Evolutionary conservation across 2,113 vertebrate species (phyloP), one percentile per base, ranked within the genome.

Genomic region (Okapia johnstoni): DNA sequence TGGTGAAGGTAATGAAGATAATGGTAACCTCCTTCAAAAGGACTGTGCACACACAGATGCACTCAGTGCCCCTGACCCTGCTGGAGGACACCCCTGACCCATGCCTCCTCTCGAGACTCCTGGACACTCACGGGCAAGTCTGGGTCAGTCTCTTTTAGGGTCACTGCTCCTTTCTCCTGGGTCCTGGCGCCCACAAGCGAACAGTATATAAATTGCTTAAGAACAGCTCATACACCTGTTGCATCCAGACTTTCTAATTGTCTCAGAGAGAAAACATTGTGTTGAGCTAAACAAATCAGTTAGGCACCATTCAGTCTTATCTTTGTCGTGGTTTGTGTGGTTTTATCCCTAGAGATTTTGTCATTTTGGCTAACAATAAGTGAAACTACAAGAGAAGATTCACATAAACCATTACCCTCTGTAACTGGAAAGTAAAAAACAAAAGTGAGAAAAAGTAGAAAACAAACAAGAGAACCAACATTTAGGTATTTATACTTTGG

Each of bases 271-370:
- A 90, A 97, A 46, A n/a, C 15, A 12, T 50, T 52, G 76, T 30
- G 36, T 14, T 63, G 36, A 6, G 21, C 60, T 86, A 95, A 40
- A 16, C 11, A 95, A 97, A 40, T 36, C 92, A 54, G 70, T 96
- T 60, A 46, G 52, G 88, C 2, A 70, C 3, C 52, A 96, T 43
- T 85, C 25, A n/a, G 70, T 5, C 58, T 30, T 23, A 73, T 15
- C 48, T 97, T 15, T 23, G 17, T 60, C n/a, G 91, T 90, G 50
- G 19, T 7, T 93, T 85, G 5, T 80, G 36, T 88, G 79, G 79
- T 86, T 50, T 60, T 16, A 43, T 70, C 57, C 55, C 52, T 88
- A 30, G 55, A 87, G 88, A 30, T 6, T 89, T 4, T 8, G 28
- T 76, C 15, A 52, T 16, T 79, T 85, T 91, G 58, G 17, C 21